phyloP scores from a whole-genome alignment of 1,140 invertebrate species.

The Sitobion miscanthi region DNA sequence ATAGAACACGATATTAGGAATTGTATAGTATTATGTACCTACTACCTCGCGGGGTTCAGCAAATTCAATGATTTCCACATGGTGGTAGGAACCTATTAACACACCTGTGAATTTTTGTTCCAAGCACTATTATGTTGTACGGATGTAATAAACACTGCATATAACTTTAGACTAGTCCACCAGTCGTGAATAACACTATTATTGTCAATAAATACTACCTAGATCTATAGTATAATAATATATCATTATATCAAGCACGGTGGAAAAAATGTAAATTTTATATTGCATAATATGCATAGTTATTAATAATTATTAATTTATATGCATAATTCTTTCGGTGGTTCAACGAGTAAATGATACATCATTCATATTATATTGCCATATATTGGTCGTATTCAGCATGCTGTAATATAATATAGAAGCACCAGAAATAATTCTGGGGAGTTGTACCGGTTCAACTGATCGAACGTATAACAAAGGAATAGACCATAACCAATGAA shows the following conservation, averaged over 20 bases:
- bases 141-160: background rate
- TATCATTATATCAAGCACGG: background rate
- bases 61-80: background rate
- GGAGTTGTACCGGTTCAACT: background rate
- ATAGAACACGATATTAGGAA: no score
- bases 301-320: no score
- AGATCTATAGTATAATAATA: background rate
- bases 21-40: no score
- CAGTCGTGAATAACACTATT: background rate
- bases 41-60: background rate
- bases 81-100: background rate
- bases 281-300: no score
- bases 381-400: background rate
- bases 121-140: background rate
- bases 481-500: background rate
- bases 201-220: background rate
- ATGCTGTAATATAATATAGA: background rate
- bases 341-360: no score
- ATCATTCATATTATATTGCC: no score
- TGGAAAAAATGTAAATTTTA: background rate
- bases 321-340: no score
- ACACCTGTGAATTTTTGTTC: background rate
- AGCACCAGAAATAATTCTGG: background rate
- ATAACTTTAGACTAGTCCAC: background rate
- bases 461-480: background rate